Base-by-base conservation (phyloP, 1,140 invertebrate species). In the Trigoniulus corallinus region DNA sequence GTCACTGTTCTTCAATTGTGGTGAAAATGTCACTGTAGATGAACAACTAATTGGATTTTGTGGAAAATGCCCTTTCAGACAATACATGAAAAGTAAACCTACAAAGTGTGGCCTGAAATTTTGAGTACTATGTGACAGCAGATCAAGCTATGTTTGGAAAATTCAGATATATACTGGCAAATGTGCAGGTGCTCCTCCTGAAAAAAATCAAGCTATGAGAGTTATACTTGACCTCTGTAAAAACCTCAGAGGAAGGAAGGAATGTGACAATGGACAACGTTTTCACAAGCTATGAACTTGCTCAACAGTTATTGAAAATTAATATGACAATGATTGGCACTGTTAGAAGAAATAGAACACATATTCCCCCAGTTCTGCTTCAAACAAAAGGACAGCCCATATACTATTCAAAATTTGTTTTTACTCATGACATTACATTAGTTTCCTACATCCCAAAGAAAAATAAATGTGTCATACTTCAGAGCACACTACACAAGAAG, bases 31-130 rank as follows among this genome's bases (percentile, higher is more conserved):
- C 10, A 57, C 57, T 13, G 56, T 64, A 15, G 62, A 63, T 54
- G 59, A 64, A 45, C 62, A 62, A 48, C 50, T 64, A 29, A 46
- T 61, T 34, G 53, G 52, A 13, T 61, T 59, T 47, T 15, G 57
- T 34, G 62, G 58, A 2, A 22, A 54, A n/a, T 63, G 61, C 44
- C 41, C 50, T 24, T 63, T 61, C 50, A 49, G 56, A 13, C 62
- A 64, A 49, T 61, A 64, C 44, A 59, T 64, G 21, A 58, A 56
- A n/a, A 53, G 47, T 20, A 64, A 60, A 42, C 53, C 56, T 1
- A 40, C 13, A 34, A 60, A 54, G 43, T 61, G 55, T 52, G 60
- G 54, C 1, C 44, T 59, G 20, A 59, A 58, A 47, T 41, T 62
- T 29, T 61, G 50, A 45, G 43, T 44, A 44, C 12, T 49, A n/a